Percentiles rank a stretch among this genome's conserved stretches.
Evolutionary conservation across 2,113 vertebrate genomes (phyloP).

Genomic region (Catagonus wagneri): DNA sequence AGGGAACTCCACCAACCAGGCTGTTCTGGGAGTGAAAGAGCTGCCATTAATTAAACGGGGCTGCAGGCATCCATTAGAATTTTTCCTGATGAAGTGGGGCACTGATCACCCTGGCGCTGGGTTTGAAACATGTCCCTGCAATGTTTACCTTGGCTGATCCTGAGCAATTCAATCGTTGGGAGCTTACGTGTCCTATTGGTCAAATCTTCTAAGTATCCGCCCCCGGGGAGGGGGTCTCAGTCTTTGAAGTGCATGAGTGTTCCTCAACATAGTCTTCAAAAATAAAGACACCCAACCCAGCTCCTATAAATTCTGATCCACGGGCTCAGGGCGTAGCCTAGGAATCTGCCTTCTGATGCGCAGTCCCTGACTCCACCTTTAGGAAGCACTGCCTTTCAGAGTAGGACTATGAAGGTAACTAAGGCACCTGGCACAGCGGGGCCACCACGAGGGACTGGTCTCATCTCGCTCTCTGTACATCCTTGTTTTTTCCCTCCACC

Average conservation of each 20-base stretch:
- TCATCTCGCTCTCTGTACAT: accelerated
- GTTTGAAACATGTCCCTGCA: neutral
- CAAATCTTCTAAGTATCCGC: neutral
- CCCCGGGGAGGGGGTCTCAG: neutral
- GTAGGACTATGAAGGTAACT: neutral
- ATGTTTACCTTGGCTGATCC: neutral
- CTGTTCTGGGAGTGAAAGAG: neutral
- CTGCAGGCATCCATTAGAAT: neutral
- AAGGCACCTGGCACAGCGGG: neutral
- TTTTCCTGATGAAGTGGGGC: constrained; percentile 30
- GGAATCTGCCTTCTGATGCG: neutral
- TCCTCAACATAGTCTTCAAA: neutral
- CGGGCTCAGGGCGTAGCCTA: neutral
- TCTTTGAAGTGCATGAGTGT: neutral
- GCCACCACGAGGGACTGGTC: neutral
- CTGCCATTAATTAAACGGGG: neutral
- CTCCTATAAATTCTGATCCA: neutral
- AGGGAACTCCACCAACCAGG: no score
- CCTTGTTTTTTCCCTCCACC: neutral
- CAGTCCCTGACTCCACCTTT: neutral
- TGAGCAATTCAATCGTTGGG: neutral
- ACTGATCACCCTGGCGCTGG: neutral
- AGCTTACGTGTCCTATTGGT: neutral
- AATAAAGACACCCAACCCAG: neutral
- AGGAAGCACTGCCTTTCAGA: neutral